Base-by-base conservation (phyloP, 2,113 vertebrate species). In the Nannobrachium achirus region DNA sequence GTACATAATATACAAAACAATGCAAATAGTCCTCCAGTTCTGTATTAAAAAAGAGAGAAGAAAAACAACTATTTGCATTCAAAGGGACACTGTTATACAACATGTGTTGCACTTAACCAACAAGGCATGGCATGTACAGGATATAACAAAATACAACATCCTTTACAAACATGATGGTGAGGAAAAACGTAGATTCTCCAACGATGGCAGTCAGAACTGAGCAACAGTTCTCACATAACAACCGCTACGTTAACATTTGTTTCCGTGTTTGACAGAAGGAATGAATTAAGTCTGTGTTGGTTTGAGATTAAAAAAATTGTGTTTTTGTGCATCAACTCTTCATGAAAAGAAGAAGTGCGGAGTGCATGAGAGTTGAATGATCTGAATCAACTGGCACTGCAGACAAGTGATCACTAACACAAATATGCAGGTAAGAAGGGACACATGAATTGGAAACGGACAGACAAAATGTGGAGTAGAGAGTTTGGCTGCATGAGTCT, bases 1-100 rank as follows among this genome's bases (percentile, higher is more conserved):
- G 69, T 69, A 73, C 74, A 86, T 71, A 77, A 89, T 83, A 79
- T 89, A 90, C 80, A 85, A 78, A 85, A 79, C 6, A 14, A 73
- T 33, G 16, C n/a, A 41, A 79, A 51, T 25, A 39, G 61, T 67
- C 56, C 60, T 86, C 78, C 84, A 82, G 77, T 80, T 82, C 44
- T 46, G 16, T 16, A 53, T 42, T n/a, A n/a, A n/a, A n/a, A n/a
- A n/a, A n/a, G n/a, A n/a, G n/a, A n/a, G n/a, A n/a, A n/a, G n/a
- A 15, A 55, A 66, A 56, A 62, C 25, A 9, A 42, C 13, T 15
- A 20, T 44, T 53, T 57, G 38, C 52, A n/a, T 46, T 13, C 15
- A 69, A 50, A 40, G 10, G 58, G 72, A 75, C 56, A 61, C 44
- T 58, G 72, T 63, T 44, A 80, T 71, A 80, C 56, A 66, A 56